A percentile compares a stretch with the other conserved stretches of the same genome.
phyloP scores from a whole-genome alignment of 1,140 invertebrate species.

The Brachionus angularis region DNA sequence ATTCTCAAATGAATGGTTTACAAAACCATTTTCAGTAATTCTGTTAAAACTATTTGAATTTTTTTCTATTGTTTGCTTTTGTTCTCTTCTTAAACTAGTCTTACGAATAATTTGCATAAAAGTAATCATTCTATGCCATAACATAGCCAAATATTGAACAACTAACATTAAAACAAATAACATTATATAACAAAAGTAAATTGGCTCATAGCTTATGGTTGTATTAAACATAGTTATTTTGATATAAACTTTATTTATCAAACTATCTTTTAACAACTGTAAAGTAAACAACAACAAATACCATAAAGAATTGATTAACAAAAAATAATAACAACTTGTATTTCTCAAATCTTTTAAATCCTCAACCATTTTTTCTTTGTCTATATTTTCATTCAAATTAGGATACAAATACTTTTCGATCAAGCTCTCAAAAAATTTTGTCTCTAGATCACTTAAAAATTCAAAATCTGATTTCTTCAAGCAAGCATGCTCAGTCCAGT shows the following conservation, averaged over 20 bases:
- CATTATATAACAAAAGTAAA: slow-evolving; percentile 70
- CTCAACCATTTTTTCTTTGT: slow-evolving; percentile 72
- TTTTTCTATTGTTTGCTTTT: slow-evolving; percentile 33
- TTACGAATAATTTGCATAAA: slow-evolving; percentile 51
- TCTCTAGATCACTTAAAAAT: slow-evolving; percentile 71
- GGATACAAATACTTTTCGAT: slow-evolving; percentile 87
- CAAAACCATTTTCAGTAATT: neutral
- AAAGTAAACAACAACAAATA: slow-evolving; percentile 84
- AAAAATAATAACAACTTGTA: slow-evolving; percentile 87
- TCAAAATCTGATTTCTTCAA: slow-evolving; percentile 40
- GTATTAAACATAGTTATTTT: slow-evolving; percentile 35
- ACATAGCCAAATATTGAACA: slow-evolving; percentile 60
- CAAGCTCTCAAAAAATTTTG: slow-evolving; percentile 85
- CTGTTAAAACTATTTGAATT: neutral
- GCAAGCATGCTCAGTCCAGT: slow-evolving; percentile 15
- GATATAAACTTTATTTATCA: slow-evolving; percentile 50
- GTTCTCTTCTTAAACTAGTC: slow-evolving; percentile 29
- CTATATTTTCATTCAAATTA: slow-evolving; percentile 83
- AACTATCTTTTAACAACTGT: slow-evolving; percentile 67
- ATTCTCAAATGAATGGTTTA: slow-evolving; percentile 1
- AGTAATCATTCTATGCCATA: slow-evolving; percentile 58
- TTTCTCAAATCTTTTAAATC: slow-evolving; percentile 87
- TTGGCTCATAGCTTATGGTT: slow-evolving; percentile 68
- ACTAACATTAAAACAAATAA: slow-evolving; percentile 59
- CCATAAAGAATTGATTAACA: slow-evolving; percentile 96